phyloP scores from a whole-genome alignment of 1,140 invertebrate species.

The Drosophila cardini region DNA sequence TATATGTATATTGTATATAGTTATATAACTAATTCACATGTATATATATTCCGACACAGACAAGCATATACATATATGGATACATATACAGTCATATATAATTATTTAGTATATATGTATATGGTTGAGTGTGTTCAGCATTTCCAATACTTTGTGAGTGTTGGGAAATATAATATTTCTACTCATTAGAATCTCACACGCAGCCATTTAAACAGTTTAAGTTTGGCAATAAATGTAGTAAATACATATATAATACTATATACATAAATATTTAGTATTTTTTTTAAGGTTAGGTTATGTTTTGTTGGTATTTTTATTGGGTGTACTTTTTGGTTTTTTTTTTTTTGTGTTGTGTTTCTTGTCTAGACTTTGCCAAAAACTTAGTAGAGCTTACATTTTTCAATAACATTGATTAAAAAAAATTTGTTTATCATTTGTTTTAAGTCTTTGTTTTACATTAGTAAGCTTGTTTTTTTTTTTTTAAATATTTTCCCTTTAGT shows the following conservation, averaged over 20 bases:
- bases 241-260: slow-evolving; percentile 49
- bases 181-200: slow-evolving; percentile 29
- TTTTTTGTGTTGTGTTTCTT: slow-evolving; percentile 14
- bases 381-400: slow-evolving; percentile 49
- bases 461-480: slow-evolving; percentile 70
- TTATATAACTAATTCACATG: slow-evolving; percentile 13
- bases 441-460: slow-evolving; percentile 82
- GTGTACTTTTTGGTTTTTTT: too few species aligned
- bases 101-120: too few species aligned
- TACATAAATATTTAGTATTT: slow-evolving; percentile 37
- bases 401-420: slow-evolving; percentile 50
- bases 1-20: slow-evolving; percentile 14
- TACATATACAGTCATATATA: too few species aligned
- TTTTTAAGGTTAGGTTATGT: slow-evolving; percentile 24
- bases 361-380: slow-evolving; percentile 32
- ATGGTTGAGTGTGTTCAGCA: slow-evolving; percentile 4
- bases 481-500: too few species aligned
- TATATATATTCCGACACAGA: slow-evolving; percentile 10
- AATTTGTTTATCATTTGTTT: slow-evolving; percentile 52
- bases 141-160: background rate
- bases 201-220: slow-evolving; percentile 54
- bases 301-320: slow-evolving; percentile 9
- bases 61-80: background rate
- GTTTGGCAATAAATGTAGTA: slow-evolving; percentile 57
- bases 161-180: slow-evolving; percentile 13